phyloP scores from a whole-genome alignment of 2,113 vertebrate species.

The Equus przewalskii region DNA sequence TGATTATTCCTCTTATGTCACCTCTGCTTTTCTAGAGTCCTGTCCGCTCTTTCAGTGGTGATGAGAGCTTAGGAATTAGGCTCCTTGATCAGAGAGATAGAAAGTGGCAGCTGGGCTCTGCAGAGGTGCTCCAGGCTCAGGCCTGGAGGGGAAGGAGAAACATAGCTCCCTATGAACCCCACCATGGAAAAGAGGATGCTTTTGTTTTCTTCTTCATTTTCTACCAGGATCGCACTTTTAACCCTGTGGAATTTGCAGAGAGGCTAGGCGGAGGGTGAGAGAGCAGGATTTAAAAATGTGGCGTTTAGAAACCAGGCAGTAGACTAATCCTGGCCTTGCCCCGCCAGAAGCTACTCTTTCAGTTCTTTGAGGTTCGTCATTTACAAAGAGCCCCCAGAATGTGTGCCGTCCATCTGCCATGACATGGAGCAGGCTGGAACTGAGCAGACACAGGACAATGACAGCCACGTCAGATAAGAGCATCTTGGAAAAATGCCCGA shows the following conservation, averaged over 20 bases:
- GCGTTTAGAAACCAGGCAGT: conserved; percentile 46
- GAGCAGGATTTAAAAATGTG: conserved; percentile 24
- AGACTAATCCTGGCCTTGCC: neutral
- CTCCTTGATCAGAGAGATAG: neutral
- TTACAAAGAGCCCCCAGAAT: conserved; percentile 50
- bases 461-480: conserved; percentile 62
- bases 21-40: neutral
- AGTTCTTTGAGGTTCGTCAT: conserved; percentile 8
- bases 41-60: neutral
- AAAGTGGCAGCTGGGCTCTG: neutral
- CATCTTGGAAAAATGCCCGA: conserved; percentile 48
- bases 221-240: neutral
- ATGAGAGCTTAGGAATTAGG: neutral
- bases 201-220: conserved; percentile 43
- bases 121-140: neutral
- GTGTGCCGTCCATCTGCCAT: conserved; percentile 57
- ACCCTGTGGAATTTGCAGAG: conserved; percentile 46
- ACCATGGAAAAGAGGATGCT: neutral
- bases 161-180: neutral
- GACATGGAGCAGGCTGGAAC: neutral
- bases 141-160: neutral
- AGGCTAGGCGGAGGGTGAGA: neutral
- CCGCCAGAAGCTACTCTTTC: neutral
- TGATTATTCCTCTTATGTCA: neutral
- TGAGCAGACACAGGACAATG: conserved; percentile 44